These are phyloP conservation scores for Pristionchus exspectatus DNA, from an alignment of 2,888 invertebrate genomes.

Conservation along the genomic window DNA sequence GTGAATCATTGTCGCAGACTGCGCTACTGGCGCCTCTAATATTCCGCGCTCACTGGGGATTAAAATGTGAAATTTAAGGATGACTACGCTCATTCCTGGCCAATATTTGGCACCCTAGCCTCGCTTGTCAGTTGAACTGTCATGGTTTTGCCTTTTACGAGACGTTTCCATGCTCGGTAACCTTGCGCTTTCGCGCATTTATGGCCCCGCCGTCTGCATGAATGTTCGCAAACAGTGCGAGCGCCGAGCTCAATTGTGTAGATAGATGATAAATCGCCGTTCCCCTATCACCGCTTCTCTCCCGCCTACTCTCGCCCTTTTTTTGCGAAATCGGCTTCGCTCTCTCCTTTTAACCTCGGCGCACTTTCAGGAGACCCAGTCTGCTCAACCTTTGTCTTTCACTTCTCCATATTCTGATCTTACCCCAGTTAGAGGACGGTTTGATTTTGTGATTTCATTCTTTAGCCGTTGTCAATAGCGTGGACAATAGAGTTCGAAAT, in stretches of 20 bases:
- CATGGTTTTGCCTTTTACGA: no score
- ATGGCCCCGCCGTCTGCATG: background rate
- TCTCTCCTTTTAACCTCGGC: background rate
- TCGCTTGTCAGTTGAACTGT: no score
- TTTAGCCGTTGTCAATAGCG: no score
- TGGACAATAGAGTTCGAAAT: no score
- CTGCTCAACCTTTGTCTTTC: background rate
- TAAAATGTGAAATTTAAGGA: background rate
- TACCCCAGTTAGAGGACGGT: no score
- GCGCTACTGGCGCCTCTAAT: background rate
- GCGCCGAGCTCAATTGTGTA: background rate
- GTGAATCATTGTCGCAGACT: background rate
- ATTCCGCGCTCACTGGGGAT: background rate
- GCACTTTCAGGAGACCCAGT: background rate
- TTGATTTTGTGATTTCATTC: no score
- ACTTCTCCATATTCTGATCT: no score
- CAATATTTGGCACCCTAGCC: no score
- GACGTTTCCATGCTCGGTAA: background rate
- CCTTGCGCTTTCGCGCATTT: background rate
- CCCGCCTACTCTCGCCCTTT: background rate
- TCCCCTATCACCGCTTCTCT: background rate
- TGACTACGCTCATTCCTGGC: background rate
- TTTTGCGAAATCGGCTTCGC: background rate
- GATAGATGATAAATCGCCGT: background rate
- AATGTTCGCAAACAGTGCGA: background rate